Percentiles rank a stretch among this genome's conserved stretches.
Evolutionary conservation across 2,113 vertebrate genomes (phyloP).

Genomic region (Lamprologus callipterus): DNA sequence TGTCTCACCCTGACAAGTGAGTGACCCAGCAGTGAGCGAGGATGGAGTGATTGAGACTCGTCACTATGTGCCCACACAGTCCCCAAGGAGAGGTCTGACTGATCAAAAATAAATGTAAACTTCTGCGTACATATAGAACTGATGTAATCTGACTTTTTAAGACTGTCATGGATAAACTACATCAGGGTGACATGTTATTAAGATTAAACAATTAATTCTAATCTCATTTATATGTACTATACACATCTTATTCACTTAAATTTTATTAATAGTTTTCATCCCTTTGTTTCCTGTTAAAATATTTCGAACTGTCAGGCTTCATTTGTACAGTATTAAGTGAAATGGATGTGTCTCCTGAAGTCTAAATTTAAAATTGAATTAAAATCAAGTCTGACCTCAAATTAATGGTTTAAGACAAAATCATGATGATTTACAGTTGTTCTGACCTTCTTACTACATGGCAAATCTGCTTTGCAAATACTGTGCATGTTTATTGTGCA

Average conservation of each 20-base stretch:
- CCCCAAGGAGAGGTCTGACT: not conserved
- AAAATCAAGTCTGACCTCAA: not conserved
- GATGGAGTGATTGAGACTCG: not conserved
- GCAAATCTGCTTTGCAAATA: not conserved
- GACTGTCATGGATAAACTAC: not conserved
- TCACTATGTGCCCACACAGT: not conserved
- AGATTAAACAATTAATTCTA: not conserved
- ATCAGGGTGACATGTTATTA: not conserved
- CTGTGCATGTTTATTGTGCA: not conserved
- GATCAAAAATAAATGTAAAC: not conserved
- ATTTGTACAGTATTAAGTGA: not conserved
- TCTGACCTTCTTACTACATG: not conserved
- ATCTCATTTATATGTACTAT: not conserved
- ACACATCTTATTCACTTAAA: not conserved
- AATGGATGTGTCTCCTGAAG: not conserved
- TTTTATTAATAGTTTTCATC: not conserved
- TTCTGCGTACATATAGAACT: not conserved
- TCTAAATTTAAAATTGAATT: not conserved
- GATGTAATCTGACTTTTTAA: not conserved
- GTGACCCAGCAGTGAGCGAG: not conserved
- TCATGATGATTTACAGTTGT: not conserved
- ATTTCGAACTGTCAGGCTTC: not conserved
- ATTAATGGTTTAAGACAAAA: not conserved
- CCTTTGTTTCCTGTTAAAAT: not conserved
- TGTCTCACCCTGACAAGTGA: not conserved